phyloP scores from a whole-genome alignment of 2,113 vertebrate species.

The Spilogale gracilis region DNA sequence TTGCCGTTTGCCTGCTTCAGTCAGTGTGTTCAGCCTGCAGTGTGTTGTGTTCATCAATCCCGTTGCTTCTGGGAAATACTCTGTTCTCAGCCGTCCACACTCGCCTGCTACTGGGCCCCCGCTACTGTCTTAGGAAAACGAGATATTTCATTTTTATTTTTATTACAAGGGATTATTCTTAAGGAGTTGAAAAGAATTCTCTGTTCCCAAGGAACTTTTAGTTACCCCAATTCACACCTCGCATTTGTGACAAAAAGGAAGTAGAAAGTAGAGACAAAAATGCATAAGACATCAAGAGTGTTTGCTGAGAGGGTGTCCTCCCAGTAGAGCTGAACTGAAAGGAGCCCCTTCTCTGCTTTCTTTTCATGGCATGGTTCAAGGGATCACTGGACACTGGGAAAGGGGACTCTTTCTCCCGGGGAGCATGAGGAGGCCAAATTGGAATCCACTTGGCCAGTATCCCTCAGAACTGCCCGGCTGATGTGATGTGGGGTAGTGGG shows the following conservation, averaged over 20 bases:
- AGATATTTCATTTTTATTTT: not conserved
- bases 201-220: not conserved
- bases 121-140: not conserved
- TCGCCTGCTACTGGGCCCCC: not conserved
- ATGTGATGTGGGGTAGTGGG: too few relatives aligned
- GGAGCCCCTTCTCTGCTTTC: not conserved
- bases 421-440: not conserved
- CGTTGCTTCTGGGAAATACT: not conserved
- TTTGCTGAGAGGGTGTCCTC: not conserved
- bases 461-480: not conserved
- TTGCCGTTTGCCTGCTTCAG: not conserved
- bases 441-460: not conserved
- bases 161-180: not conserved
- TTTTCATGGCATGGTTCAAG: not conserved
- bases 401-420: not conserved
- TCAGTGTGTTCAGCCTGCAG: not conserved
- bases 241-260: not conserved
- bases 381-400: not conserved
- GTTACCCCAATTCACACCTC: not conserved
- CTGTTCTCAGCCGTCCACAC: not conserved
- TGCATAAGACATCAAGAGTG: accelerated
- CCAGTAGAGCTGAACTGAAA: not conserved
- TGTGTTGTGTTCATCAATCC: not conserved
- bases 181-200: not conserved
- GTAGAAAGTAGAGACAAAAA: not conserved